phyloP scores from a whole-genome alignment of 2,888 invertebrate genomes.

The Clusia tigrina region DNA sequence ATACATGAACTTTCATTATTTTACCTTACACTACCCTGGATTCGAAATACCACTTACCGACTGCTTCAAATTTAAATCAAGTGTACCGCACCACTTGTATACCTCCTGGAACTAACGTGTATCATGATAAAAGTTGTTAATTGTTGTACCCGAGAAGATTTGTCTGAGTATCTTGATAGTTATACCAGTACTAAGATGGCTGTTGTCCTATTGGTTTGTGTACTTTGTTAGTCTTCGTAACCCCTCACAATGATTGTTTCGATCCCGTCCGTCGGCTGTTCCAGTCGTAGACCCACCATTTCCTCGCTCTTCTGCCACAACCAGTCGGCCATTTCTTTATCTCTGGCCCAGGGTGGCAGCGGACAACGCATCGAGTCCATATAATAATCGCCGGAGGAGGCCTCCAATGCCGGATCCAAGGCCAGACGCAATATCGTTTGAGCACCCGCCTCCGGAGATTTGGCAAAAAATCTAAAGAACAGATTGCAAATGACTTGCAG shows the following conservation, averaged over 20 bases:
- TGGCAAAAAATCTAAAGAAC: slow-evolving; percentile 48
- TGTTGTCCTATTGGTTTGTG: no score
- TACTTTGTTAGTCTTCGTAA: no score
- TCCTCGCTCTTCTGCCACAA: slow-evolving; percentile 69
- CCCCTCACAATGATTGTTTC: slow-evolving; percentile 26
- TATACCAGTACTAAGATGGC: no score
- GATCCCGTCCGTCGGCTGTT: slow-evolving; percentile 26
- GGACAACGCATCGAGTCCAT: slow-evolving; percentile 69
- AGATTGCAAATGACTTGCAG: slow-evolving; percentile 44
- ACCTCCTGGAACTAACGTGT: no score
- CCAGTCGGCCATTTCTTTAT: slow-evolving; percentile 67
- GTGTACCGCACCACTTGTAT: no score
- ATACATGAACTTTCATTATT: no score
- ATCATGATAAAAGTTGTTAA: no score
- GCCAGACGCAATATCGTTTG: slow-evolving; percentile 60
- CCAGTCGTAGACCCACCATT: slow-evolving; percentile 51
- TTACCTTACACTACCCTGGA: no score
- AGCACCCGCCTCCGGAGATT: slow-evolving; percentile 59
- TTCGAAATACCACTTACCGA: no score
- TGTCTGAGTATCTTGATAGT: no score
- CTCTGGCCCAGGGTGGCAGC: slow-evolving; percentile 67
- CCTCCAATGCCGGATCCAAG: slow-evolving; percentile 57
- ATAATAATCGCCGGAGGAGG: slow-evolving; percentile 61
- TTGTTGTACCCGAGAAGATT: no score
- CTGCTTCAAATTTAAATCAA: no score